Percentiles rank a stretch among this genome's conserved stretches.
phyloP scores from a whole-genome alignment of 2,888 invertebrate genomes.

The Melanotus villosus region DNA sequence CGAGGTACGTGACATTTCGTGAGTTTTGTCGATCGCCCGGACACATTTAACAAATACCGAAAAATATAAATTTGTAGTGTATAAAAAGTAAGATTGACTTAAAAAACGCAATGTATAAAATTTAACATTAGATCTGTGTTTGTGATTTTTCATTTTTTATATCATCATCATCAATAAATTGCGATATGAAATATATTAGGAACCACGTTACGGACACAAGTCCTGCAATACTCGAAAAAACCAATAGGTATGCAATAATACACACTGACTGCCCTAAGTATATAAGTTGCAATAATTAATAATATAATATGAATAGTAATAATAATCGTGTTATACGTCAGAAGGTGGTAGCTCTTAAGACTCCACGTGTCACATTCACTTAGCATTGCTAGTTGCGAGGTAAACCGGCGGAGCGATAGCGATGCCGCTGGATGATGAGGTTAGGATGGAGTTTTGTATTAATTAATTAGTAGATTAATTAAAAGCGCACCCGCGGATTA shows the following conservation, averaged over 20 bases:
- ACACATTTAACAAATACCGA: conserved; percentile 28
- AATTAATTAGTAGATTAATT: conserved; percentile 7
- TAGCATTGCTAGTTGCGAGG: conserved; percentile 65
- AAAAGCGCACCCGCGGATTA: conserved; percentile 40
- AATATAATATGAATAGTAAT: conserved; percentile 70
- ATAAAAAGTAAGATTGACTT: conserved; percentile 7
- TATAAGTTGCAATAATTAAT: conserved; percentile 61
- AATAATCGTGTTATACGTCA: conserved; percentile 70
- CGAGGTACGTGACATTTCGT: conserved; percentile 1
- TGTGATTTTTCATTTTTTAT: conserved; percentile 20
- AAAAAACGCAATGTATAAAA: conserved; percentile 54
- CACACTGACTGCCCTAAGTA: conserved; percentile 66
- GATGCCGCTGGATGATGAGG: conserved; percentile 44
- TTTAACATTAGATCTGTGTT: conserved; percentile 38
- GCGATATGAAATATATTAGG: conserved; percentile 69
- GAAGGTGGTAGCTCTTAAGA: conserved; percentile 61
- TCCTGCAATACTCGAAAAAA: conserved; percentile 62
- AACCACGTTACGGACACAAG: conserved; percentile 64
- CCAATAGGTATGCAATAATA: conserved; percentile 60
- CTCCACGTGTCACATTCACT: conserved; percentile 68
- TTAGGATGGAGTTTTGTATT: conserved; percentile 27
- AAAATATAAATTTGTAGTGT: conserved; percentile 48
- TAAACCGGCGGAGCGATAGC: conserved; percentile 47
- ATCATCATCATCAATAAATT: conserved; percentile 57
- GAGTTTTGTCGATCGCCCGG: conserved; percentile 10